Evolutionary conservation across 1,140 invertebrate species (phyloP), one percentile per base, ranked within the genome.

Genomic region (Reticulitermes speratus): DNA sequence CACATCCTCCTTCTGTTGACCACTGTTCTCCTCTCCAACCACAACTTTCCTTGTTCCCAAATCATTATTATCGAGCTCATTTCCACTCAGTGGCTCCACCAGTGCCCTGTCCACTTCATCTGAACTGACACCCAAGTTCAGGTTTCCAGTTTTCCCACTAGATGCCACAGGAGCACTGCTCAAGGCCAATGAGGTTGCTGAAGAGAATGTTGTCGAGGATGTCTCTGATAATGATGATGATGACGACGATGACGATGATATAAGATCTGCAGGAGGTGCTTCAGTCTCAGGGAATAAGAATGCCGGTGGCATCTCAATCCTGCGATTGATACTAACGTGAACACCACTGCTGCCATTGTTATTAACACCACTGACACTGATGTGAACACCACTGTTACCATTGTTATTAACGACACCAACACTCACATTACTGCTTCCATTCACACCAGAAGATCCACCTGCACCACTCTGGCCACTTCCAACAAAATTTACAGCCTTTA

Each of bases 271-370:
- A 75, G 93, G 93, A 65, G 93, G 93, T 84, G 93, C 92, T 88
- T 95, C 94, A 88, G 93, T 94, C 91, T 96, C 96, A 38, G 95
- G 95, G 90, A 96, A 96, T 69, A 96, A 91, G 90, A 96, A 96
- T 32, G 95, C 93, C 30, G 96, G 95, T 55, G 96, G 95, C 94
- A 97, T 96, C 91, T 96, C 96, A 88, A 95, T 97, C 82, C 95
- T 91, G 85, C 95, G 92, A 89, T 95, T 96, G 88, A 95, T 95
- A 86, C 94, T 94, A 75, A 95, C 93, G 88, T 94, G 94, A 44
- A 95, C 86, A 30, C 52, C 52, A 52, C 83, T 44, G 32, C 21
- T 55, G 25, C 7, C 48, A 38, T 44, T 86, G 86, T 44, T 81
- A 16, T 30, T 45, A 11, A 21, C 16, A 23, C n/a, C 82, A 82